Conservation (phyloP, 2,113 vertebrate genomes). For the Strix uralensis region DNA sequence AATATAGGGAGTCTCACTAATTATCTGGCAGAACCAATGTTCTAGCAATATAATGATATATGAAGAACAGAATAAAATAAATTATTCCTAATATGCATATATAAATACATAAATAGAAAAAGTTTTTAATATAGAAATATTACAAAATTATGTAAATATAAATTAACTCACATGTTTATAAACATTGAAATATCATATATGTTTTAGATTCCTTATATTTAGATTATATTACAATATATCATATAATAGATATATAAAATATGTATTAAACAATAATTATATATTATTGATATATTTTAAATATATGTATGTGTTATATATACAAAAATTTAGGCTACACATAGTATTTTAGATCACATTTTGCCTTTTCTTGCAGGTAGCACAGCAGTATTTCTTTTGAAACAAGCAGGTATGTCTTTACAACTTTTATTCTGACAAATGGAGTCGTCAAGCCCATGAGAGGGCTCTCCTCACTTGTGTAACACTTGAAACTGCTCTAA, state of each 20-base stretch:
- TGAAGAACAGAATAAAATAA: neutral
- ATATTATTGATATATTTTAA: neutral
- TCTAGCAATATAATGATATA: neutral
- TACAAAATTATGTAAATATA: neutral
- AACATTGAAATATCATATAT: neutral
- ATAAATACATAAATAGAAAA: neutral
- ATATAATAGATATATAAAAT: neutral
- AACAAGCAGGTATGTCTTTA: neutral
- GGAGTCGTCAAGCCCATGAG: neutral
- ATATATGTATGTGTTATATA: neutral
- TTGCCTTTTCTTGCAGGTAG: neutral
- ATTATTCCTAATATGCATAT: neutral
- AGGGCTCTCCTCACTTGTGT: neutral
- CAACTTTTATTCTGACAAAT: neutral
- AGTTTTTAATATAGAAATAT: neutral
- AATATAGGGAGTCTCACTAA: neutral
- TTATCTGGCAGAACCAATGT: neutral
- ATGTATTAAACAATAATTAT: neutral
- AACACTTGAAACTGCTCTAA: neutral
- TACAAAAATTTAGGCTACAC: neutral
- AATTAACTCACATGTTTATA: neutral
- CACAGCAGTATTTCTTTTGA: neutral
- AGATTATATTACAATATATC: neutral
- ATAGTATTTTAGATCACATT: neutral
- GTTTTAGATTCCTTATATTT: neutral